These are phyloP conservation scores for Eriosoma lanigerum DNA, from an alignment of 1,140 invertebrate genomes.

Conservation along the genomic window DNA sequence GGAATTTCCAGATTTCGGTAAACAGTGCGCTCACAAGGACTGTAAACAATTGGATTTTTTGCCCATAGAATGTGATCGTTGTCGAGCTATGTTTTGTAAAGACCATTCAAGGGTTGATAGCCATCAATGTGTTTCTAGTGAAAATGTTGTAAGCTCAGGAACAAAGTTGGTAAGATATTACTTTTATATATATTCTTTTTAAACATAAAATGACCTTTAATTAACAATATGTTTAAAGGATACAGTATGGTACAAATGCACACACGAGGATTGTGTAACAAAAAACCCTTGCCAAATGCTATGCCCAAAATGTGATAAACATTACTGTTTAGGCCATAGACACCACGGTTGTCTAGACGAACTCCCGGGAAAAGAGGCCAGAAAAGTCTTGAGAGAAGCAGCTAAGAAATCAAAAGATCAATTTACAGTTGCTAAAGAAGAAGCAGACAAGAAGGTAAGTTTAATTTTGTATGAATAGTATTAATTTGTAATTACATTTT, in stretches of 20 bases:
- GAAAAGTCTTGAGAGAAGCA: conserved; percentile 40
- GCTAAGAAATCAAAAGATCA: conserved; percentile 35
- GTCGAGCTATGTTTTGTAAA: conserved; percentile 59
- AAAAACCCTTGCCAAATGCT: conserved; percentile 46
- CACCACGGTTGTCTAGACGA: conserved; percentile 45
- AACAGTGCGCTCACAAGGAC: conserved; percentile 57
- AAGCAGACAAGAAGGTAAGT: conserved; percentile 45
- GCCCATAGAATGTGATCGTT: conserved; percentile 59
- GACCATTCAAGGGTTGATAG: conserved; percentile 58
- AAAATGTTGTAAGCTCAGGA: not conserved
- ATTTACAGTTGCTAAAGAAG: conserved; percentile 30
- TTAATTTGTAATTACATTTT: conserved; percentile 2
- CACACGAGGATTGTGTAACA: not conserved
- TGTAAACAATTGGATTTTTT: conserved; percentile 62
- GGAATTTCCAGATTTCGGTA: conserved; percentile 59
- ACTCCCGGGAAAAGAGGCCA: conserved; percentile 17
- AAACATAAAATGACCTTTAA: too few species aligned
- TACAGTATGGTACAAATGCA: conserved; percentile 22
- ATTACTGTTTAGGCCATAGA: conserved; percentile 33
- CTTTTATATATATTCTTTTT: too few species aligned
- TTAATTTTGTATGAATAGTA: not conserved
- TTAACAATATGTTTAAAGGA: too few species aligned
- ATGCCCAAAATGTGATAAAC: conserved; percentile 39
- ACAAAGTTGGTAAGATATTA: conserved; percentile 29
- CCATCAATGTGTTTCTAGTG: conserved; percentile 57